phyloP scores from a whole-genome alignment of 2,888 invertebrate genomes.

The Callinectes sapidus region DNA sequence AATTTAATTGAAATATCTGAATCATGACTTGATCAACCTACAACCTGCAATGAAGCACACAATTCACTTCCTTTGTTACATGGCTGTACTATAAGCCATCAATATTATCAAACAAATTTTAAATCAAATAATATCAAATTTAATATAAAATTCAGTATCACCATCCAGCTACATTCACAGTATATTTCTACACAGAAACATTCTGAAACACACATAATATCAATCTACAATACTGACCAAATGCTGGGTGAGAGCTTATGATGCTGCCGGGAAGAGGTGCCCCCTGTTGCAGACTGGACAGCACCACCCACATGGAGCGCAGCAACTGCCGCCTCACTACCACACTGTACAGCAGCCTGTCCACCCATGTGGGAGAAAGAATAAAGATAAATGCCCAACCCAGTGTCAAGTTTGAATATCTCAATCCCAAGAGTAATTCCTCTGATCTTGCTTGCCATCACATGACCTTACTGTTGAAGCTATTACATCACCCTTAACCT shows the following conservation, averaged over 20 bases:
- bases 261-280: conserved; percentile 66
- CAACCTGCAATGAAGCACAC: background rate
- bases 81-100: too few relatives aligned
- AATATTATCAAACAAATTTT: background rate
- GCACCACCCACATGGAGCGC: conserved; percentile 81
- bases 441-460: background rate
- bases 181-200: background rate
- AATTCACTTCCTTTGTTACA: too few relatives aligned
- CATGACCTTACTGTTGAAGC: background rate
- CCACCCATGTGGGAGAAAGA: background rate
- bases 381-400: background rate
- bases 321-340: conserved; percentile 61
- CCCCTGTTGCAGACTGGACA: conserved; percentile 83
- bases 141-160: too few relatives aligned
- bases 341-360: conserved; percentile 69
- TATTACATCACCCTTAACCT: background rate
- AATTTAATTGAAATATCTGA: too few relatives aligned
- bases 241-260: conserved; percentile 6
- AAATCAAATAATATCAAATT: background rate
- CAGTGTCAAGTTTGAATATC: background rate
- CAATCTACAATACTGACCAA: conserved; percentile 38
- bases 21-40: too few relatives aligned
- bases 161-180: background rate
- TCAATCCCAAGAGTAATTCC: background rate
- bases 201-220: background rate